Percentiles rank a stretch among this genome's conserved stretches.
Evolutionary conservation across 1,140 invertebrate species (phyloP).

Genomic region (Coboldia fuscipes): DNA sequence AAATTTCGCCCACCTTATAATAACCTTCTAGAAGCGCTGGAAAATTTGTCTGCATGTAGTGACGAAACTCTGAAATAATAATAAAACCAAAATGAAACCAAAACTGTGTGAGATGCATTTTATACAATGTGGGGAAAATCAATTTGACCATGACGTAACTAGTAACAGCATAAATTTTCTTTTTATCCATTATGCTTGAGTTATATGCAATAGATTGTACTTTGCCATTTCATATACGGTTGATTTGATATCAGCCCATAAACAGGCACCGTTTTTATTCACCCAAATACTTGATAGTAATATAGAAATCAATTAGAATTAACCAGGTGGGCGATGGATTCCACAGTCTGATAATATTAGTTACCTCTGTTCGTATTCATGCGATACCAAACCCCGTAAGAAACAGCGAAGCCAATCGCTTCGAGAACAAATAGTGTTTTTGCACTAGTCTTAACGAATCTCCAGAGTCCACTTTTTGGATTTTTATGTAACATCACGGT

Average conservation of each 20-base stretch:
- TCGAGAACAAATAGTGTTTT: constrained; percentile 28
- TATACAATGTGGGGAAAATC: background rate
- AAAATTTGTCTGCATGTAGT: constrained; percentile 32
- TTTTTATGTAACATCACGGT: constrained; percentile 32
- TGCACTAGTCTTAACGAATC: constrained; percentile 24
- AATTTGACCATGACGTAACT: background rate
- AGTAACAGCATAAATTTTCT: background rate
- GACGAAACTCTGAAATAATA: constrained; percentile 28
- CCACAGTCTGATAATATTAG: constrained; percentile 5
- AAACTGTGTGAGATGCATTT: background rate
- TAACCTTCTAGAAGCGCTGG: constrained; percentile 33
- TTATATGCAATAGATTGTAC: too few relatives aligned
- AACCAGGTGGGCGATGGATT: background rate
- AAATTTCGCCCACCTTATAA: constrained; percentile 31
- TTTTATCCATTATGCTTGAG: too few relatives aligned
- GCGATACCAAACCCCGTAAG: constrained; percentile 33
- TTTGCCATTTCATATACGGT: too few relatives aligned
- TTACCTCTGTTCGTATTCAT: constrained; percentile 36
- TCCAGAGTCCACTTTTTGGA: constrained; percentile 24
- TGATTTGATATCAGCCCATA: too few relatives aligned
- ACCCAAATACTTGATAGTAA: background rate
- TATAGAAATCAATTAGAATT: background rate
- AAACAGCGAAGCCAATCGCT: constrained; percentile 25
- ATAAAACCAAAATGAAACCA: background rate
- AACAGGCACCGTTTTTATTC: too few relatives aligned